A percentile compares a stretch with the other conserved stretches of the same genome.
Conservation (phyloP, 2,113 vertebrate genomes). For the Thryonomys swinderianus region DNA sequence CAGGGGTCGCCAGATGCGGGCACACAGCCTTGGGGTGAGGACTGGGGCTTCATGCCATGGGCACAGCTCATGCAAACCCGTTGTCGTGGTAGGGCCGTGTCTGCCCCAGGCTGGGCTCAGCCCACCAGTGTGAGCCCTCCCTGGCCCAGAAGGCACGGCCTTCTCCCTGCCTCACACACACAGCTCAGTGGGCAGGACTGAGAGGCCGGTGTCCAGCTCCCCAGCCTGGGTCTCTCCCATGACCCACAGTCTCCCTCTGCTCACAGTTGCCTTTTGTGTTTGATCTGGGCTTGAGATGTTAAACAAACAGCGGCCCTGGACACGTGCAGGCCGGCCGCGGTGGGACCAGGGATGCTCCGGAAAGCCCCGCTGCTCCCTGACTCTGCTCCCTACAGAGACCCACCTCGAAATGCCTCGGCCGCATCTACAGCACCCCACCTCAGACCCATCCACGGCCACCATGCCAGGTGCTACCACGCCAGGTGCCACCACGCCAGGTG, state of each 20-base stretch:
- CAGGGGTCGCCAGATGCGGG: neutral
- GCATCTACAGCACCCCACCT: neutral
- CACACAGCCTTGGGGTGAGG: neutral
- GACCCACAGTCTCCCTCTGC: constrained; percentile 51
- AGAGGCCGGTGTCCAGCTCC: constrained; percentile 52
- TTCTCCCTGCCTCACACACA: too few species aligned
- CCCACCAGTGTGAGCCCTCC: neutral
- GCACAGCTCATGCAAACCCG: neutral
- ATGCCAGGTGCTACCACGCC: neutral
- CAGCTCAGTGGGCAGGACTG: neutral
- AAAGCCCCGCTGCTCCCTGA: constrained; percentile 60
- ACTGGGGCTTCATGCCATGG: neutral
- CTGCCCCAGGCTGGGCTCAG: neutral
- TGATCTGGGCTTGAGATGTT: constrained; percentile 78
- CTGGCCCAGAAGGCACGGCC: neutral
- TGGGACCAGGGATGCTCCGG: constrained; percentile 62
- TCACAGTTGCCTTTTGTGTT: constrained; percentile 76
- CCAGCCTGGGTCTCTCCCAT: neutral
- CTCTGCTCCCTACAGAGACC: constrained; percentile 24
- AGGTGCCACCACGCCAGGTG: neutral
- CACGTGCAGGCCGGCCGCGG: constrained; percentile 60
- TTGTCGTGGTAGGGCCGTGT: neutral
- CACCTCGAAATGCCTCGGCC: constrained; percentile 30
- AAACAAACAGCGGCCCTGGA: constrained; percentile 77
- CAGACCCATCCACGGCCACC: neutral